Conservation (phyloP, 2,797 vertebrate genomes). For the Siniperca scherzeri region DNA sequence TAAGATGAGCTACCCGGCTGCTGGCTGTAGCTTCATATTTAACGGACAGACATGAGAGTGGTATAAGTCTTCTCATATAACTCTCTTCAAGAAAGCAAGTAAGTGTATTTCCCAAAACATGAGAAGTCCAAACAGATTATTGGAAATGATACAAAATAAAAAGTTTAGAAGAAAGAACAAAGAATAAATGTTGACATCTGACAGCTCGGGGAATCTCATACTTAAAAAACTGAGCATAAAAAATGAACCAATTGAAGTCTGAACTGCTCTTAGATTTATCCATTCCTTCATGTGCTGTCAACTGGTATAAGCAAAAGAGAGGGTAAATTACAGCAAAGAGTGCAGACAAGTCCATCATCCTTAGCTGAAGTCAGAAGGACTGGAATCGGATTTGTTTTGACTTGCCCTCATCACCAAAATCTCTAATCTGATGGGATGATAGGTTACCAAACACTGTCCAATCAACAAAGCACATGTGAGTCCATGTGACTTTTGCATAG, state of each 20-base stretch:
- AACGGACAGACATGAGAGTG: too few species aligned
- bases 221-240: conserved; percentile 13
- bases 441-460: conserved; percentile 29
- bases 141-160: neutral
- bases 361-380: conserved; percentile 47
- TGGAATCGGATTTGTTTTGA: conserved; percentile 57
- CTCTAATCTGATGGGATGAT: conserved; percentile 67
- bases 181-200: conserved; percentile 25
- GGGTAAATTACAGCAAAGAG: conserved; percentile 36
- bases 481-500: conserved; percentile 21
- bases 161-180: conserved; percentile 6
- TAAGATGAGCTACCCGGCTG: neutral
- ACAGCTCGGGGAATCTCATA: neutral
- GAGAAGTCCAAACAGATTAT: neutral
- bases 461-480: conserved; percentile 34
- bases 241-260: conserved; percentile 27
- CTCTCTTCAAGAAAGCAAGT: neutral
- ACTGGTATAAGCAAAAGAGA: conserved; percentile 22
- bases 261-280: conserved; percentile 27
- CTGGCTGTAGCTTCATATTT: neutral
- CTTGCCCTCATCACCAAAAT: conserved; percentile 43
- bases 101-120: neutral
- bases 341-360: conserved; percentile 49
- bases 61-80: neutral
- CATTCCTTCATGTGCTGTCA: conserved; percentile 38